A percentile compares a stretch with the other conserved stretches of the same genome.
Conservation (phyloP, 2,797 vertebrate genomes). For the Lates japonicus region DNA sequence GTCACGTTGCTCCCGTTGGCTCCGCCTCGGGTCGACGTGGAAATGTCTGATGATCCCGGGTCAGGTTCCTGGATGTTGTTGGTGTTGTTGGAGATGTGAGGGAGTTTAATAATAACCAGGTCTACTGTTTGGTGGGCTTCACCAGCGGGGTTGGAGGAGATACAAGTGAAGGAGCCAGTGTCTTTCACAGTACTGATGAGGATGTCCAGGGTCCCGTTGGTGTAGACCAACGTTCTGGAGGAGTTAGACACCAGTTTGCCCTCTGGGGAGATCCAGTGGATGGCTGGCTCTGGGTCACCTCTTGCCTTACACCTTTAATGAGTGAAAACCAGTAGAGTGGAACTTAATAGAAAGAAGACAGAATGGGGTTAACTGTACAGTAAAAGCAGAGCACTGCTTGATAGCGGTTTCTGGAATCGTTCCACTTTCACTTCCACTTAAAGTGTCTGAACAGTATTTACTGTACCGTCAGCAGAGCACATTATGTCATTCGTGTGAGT, state of each 20-base stretch:
- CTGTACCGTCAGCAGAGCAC: neutral
- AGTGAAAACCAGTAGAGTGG: constrained; percentile 21
- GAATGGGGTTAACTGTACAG: constrained; percentile 39
- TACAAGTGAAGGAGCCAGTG: constrained; percentile 96
- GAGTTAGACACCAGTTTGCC: constrained; percentile 97
- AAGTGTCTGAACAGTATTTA: neutral
- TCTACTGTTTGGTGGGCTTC: constrained; percentile 95
- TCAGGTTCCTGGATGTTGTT: constrained; percentile 95
- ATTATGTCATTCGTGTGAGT: neutral
- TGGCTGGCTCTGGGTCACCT: constrained; percentile 96
- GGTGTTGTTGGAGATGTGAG: constrained; percentile 97
- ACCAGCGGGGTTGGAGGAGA: constrained; percentile 97
- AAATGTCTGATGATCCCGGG: constrained; percentile 97
- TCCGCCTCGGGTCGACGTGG: constrained; percentile 95
- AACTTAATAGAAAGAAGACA: constrained; percentile 37
- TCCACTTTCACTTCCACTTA: neutral
- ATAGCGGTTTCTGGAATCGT: constrained; percentile 4
- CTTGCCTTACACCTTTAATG: constrained; percentile 92
- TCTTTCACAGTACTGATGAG: constrained; percentile 98
- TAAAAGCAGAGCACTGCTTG: constrained; percentile 7
- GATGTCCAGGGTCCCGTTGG: constrained; percentile 96
- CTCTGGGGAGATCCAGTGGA: constrained; percentile 98
- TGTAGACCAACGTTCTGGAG: constrained; percentile 92
- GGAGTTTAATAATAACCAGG: constrained; percentile 96
- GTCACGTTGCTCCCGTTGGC: constrained; percentile 94